Evolutionary conservation across 2,797 vertebrate species (phyloP).

Genomic region (Galaxias olidus): DNA sequence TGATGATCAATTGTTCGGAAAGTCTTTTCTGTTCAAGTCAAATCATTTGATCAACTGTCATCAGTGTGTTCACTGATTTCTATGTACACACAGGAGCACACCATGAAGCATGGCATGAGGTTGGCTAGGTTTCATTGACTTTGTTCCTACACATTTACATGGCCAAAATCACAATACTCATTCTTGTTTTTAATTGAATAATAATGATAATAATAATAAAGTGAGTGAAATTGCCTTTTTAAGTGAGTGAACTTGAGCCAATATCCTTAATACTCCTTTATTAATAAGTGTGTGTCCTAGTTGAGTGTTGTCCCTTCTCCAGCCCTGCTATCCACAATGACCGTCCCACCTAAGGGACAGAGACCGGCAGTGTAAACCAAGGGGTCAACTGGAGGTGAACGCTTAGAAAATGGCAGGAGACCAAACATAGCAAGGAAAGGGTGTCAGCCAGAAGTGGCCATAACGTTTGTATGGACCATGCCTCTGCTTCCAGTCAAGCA

Average conservation of each 20-base stretch:
- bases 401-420: not conserved
- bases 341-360: not conserved
- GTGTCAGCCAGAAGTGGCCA: constrained; percentile 1
- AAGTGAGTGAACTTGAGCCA: not conserved
- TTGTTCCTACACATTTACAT: constrained; percentile 8
- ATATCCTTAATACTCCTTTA: not conserved
- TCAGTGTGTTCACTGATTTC: too few species aligned
- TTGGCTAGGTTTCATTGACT: constrained; percentile 9
- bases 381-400: constrained; percentile 11
- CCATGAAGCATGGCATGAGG: not conserved
- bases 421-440: not conserved
- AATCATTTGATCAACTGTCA: too few species aligned
- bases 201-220: too few species aligned
- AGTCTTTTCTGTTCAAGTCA: too few species aligned
- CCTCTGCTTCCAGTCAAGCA: not conserved
- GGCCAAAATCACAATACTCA: not conserved
- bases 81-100: not conserved
- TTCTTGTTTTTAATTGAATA: too few species aligned
- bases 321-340: constrained; percentile 8
- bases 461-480: not conserved
- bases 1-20: too few species aligned
- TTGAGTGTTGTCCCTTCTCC: not conserved
- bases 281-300: not conserved
- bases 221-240: not conserved
- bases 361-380: not conserved